A percentile compares a stretch with the other conserved stretches of the same genome.
phyloP scores from a whole-genome alignment of 2,113 vertebrate species.

The Etheostoma spectabile region DNA sequence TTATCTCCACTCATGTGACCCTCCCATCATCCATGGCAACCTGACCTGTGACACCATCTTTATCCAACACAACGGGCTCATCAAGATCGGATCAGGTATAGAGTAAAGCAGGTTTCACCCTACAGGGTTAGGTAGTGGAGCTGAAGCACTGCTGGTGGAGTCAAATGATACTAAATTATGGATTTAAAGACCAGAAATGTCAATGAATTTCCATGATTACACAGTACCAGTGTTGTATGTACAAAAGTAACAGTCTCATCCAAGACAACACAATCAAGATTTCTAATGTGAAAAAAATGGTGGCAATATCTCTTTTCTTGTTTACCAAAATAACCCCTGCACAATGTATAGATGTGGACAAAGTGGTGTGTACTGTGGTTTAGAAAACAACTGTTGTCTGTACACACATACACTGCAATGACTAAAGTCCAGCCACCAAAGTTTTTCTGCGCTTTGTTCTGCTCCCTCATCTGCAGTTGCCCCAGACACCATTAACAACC shows the following conservation, averaged over 20 bases:
- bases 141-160: background rate
- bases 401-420: background rate
- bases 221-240: background rate
- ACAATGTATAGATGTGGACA: background rate
- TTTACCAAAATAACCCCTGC: background rate
- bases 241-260: background rate
- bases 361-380: background rate
- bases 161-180: conserved; percentile 42
- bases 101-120: conserved; percentile 19
- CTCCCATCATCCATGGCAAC: conserved; percentile 83
- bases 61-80: conserved; percentile 98
- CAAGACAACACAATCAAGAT: background rate
- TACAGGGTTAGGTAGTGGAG: background rate
- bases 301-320: background rate
- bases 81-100: conserved; percentile 98
- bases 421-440: background rate
- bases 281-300: background rate
- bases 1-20: conserved; percentile 86
- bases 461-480: conserved; percentile 85
- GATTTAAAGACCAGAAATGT: conserved; percentile 12
- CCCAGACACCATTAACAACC: conserved; percentile 98
- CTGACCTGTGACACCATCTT: conserved; percentile 99
- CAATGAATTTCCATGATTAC: background rate
- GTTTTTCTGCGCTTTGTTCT: background rate
- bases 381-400: conserved; percentile 9